These are phyloP conservation scores for Fissipunctia ypsillon DNA, from an alignment of 2,888 invertebrate species.

Conservation along the genomic window DNA sequence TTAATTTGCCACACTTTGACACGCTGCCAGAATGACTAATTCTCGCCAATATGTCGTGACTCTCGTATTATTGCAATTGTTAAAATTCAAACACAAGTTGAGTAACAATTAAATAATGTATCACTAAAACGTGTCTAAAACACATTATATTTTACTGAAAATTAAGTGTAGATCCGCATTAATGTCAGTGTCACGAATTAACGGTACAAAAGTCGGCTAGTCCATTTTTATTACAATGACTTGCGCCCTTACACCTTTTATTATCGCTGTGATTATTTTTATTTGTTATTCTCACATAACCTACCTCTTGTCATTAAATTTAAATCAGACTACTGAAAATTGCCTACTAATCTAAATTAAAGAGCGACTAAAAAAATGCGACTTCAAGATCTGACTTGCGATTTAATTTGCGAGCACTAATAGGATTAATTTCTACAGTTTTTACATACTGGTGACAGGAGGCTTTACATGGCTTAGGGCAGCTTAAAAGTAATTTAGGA, in stretches of 20 bases:
- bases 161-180: constrained; percentile 40
- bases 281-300: constrained; percentile 9
- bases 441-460: constrained; percentile 37
- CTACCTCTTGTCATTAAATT: constrained; percentile 7
- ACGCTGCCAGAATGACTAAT: constrained; percentile 89
- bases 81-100: constrained; percentile 71
- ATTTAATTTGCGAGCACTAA: constrained; percentile 52
- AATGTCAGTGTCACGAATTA: constrained; percentile 28
- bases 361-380: constrained; percentile 3
- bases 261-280: constrained; percentile 34
- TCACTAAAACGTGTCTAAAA: constrained; percentile 46
- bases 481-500: constrained; percentile 47
- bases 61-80: constrained; percentile 81
- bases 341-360: constrained; percentile 25
- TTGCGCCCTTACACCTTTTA: constrained; percentile 42
- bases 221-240: constrained; percentile 35
- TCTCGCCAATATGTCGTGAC: constrained; percentile 79
- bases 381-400: constrained; percentile 31
- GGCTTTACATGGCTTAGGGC: constrained; percentile 40
- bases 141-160: constrained; percentile 45
- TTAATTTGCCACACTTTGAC: constrained; percentile 85
- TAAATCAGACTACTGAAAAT: constrained; percentile 10
- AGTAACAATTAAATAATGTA: constrained; percentile 75
- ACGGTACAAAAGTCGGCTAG: constrained; percentile 31
- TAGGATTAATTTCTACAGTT: constrained; percentile 45